phyloP scores from a whole-genome alignment of 2,888 invertebrate genomes.

The Girardia tigrina region DNA sequence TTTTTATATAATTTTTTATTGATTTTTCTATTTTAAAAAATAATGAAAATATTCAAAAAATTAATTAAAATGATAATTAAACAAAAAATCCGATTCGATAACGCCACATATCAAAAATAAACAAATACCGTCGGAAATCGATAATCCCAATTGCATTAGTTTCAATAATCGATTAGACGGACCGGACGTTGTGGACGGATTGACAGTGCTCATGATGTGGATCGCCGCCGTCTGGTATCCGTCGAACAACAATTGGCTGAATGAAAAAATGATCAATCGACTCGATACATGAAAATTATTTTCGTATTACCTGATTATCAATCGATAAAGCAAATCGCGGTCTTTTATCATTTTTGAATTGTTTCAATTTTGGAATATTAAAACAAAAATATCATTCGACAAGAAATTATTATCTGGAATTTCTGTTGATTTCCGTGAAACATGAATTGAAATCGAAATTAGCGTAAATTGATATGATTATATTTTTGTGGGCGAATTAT shows the following conservation, averaged over 20 bases:
- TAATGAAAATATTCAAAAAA: background rate
- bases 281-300: background rate
- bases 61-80: background rate
- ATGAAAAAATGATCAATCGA: background rate
- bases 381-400: no score
- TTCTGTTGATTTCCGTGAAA: no score
- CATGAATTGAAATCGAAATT: no score
- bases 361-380: background rate
- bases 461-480: no score
- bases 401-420: no score
- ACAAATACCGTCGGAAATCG: slow-evolving; percentile 60
- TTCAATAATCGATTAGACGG: slow-evolving; percentile 82
- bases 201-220: slow-evolving; percentile 66
- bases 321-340: slow-evolving; percentile 66
- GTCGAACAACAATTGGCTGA: slow-evolving; percentile 88
- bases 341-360: slow-evolving; percentile 31
- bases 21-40: no score
- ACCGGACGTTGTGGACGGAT: slow-evolving; percentile 73
- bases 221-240: slow-evolving; percentile 83
- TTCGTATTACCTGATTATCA: slow-evolving; percentile 68
- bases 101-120: no score
- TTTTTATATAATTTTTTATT: no score
- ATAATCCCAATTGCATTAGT: slow-evolving; percentile 68
- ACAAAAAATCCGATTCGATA: no score
- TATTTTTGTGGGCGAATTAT: no score